Conservation (phyloP, 1,140 invertebrate genomes). For the Phocides pigmalion region DNA sequence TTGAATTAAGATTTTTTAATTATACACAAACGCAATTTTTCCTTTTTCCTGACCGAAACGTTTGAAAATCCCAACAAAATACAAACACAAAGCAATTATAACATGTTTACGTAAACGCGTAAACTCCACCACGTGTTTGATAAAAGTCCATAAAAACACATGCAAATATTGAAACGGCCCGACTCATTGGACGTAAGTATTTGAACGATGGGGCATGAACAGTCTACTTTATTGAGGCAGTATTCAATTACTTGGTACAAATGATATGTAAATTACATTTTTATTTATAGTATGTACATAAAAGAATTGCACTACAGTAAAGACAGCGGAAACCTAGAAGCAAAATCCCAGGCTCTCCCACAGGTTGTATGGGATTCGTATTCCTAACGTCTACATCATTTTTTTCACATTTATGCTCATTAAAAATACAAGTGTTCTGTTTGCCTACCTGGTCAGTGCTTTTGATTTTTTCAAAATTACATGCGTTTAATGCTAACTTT, state of each 20-base stretch:
- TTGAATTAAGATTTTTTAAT: no score
- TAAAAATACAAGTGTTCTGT: no score
- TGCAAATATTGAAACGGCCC: conserved; percentile 40
- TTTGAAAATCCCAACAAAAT: conserved; percentile 29
- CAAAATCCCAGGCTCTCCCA: no score
- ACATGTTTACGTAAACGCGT: conserved; percentile 39
- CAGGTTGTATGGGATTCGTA: no score
- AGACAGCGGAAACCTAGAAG: no score
- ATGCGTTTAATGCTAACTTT: no score
- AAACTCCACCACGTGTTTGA: conserved; percentile 31
- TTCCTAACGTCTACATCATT: no score
- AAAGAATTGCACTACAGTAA: no score
- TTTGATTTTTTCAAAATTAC: no score
- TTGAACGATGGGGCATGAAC: conserved; percentile 26
- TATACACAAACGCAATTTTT: conserved; percentile 1
- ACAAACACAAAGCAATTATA: conserved; percentile 42
- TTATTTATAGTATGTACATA: no score
- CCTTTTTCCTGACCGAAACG: conserved; percentile 7
- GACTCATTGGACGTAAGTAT: conserved; percentile 38
- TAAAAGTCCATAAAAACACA: conserved; percentile 34
- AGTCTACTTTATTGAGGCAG: not conserved
- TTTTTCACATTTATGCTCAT: no score
- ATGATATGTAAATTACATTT: not conserved
- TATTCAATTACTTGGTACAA: not conserved
- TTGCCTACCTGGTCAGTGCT: no score